Base-by-base conservation (phyloP, 1,140 invertebrate species). In the Drosophila lowei region DNA sequence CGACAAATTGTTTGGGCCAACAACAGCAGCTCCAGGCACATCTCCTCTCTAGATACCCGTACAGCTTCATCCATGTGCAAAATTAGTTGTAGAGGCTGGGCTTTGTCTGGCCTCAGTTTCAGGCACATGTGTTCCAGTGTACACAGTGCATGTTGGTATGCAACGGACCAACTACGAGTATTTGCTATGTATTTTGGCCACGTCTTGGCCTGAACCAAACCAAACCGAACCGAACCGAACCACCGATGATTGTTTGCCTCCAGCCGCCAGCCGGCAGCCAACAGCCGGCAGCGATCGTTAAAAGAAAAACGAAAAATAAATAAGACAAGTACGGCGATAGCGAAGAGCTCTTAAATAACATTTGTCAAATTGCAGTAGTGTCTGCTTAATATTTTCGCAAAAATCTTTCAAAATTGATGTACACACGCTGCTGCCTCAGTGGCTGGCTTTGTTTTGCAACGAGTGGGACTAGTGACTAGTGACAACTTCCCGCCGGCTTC, bases 1-100 rank as follows among this genome's bases (percentile, higher is more conserved):
- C 76, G 65, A 50, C 72, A 76, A 70, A 85, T 85, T 79, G 77
- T 65, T 64, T 83, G 30, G 56, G 57, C 42, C 58, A 25, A 52
- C 52, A 60, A 38, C 57, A 50, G 28, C n/a, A 18, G 41, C 48
- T 5, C 0, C 30, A 11, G 30, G 7, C 28, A 30, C 28, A 30
- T 8, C 28, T 8, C 23, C 23, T 18, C 18, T 18, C 18, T 18
- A 25, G 23, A 25, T 25, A 5, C 23, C 5, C 23, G 23, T 25
- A 30, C 28, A 38, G 34, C 34, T 4, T 3, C 34, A 13, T 9
- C 30, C 30, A 11, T 34, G 30, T 34, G 30, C 9, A 34, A 34
- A 34, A 34, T 34, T 9, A 16, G 13, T 8, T 34, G 21, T 1
- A 21, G 43, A 43, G 54, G 56, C 55, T 64, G 47, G 47, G 47